Conservation (phyloP, 2,797 vertebrate species). For the Pangasius djambal region DNA sequence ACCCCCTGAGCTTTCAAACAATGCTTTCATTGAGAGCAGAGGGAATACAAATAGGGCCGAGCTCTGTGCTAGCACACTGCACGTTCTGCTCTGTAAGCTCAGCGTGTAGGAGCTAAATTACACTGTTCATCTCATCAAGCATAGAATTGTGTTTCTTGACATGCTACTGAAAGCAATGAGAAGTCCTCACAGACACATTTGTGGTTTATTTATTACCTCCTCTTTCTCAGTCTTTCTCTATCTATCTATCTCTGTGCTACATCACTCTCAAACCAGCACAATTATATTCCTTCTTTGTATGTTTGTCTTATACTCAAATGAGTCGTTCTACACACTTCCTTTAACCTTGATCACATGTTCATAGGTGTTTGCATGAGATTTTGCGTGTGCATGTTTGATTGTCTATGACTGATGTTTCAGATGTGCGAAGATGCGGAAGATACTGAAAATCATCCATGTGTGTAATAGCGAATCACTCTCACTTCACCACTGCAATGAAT, state of each 20-base stretch:
- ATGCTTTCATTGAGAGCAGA: slow-evolving; percentile 49
- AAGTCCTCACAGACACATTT: slow-evolving; percentile 50
- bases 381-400: slow-evolving; percentile 24
- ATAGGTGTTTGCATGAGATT: neutral
- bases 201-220: slow-evolving; percentile 53
- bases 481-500: slow-evolving; percentile 12
- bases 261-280: slow-evolving; percentile 40
- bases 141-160: slow-evolving; percentile 57
- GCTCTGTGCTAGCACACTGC: slow-evolving; percentile 25
- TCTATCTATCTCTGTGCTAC: neutral
- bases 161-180: slow-evolving; percentile 49
- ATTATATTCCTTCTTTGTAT: slow-evolving; percentile 25
- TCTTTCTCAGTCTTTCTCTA: neutral
- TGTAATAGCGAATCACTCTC: slow-evolving; percentile 54
- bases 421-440: slow-evolving; percentile 37
- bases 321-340: slow-evolving; percentile 13
- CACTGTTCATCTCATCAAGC: slow-evolving; percentile 53
- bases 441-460: slow-evolving; percentile 43
- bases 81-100: slow-evolving; percentile 56
- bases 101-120: slow-evolving; percentile 52
- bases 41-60: slow-evolving; percentile 52
- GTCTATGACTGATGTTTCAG: slow-evolving; percentile 27
- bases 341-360: neutral
- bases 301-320: neutral
- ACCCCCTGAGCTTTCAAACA: slow-evolving; percentile 39